These are phyloP conservation scores for Zele albiditarsus DNA, from an alignment of 2,888 invertebrate species.

Conservation along the genomic window DNA sequence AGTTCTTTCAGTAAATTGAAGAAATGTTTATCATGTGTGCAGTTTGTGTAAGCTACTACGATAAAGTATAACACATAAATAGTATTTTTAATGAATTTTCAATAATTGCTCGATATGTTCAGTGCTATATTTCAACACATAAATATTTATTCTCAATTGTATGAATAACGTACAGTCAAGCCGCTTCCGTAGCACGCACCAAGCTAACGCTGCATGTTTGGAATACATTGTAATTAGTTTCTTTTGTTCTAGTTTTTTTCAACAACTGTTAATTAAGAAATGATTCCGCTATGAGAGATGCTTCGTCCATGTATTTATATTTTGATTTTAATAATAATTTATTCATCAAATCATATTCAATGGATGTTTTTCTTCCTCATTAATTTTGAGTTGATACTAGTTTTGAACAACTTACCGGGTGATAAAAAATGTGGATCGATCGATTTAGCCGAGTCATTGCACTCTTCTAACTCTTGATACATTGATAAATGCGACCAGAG, in stretches of 20 bases:
- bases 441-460: conserved; percentile 75
- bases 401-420: conserved; percentile 74
- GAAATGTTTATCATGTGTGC: conserved; percentile 23
- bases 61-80: conserved; percentile 47
- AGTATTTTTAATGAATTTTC: conserved; percentile 41
- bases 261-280: conserved; percentile 21
- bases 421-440: conserved; percentile 78
- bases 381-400: too few species aligned
- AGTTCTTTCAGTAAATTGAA: neutral
- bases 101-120: conserved; percentile 15
- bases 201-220: conserved; percentile 85
- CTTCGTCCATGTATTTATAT: neutral
- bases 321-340: neutral
- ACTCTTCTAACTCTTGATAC: conserved; percentile 89
- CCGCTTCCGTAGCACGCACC: conserved; percentile 93
- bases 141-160: conserved; percentile 36
- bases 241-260: conserved; percentile 1
- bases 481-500: conserved; percentile 96
- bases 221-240: conserved; percentile 43
- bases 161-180: conserved; percentile 86
- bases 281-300: conserved; percentile 24
- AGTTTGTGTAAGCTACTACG: conserved; percentile 42
- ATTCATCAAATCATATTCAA: neutral
- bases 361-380: too few species aligned
- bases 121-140: conserved; percentile 30